These are phyloP conservation scores for Todiramphus chloris DNA, from an alignment of 2,113 vertebrate species.

Conservation along the genomic window DNA sequence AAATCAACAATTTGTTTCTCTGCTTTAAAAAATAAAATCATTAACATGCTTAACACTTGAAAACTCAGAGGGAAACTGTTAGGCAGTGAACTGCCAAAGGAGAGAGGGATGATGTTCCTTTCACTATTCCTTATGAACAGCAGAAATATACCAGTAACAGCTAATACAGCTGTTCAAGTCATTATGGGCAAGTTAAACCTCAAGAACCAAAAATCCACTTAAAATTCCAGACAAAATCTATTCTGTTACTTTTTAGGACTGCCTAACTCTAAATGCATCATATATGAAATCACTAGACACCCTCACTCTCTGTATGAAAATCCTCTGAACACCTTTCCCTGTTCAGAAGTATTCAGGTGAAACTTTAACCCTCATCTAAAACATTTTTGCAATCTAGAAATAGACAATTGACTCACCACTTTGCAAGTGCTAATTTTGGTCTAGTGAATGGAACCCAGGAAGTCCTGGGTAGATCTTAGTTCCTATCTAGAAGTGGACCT, in stretches of 20 bases:
- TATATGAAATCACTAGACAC: background rate
- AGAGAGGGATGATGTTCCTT: background rate
- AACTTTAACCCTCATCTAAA: background rate
- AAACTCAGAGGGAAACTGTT: background rate
- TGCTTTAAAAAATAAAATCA: constrained; percentile 16
- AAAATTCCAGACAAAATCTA: background rate
- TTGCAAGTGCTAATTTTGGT: background rate
- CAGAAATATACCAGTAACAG: background rate
- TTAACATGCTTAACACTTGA: background rate
- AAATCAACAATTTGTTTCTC: constrained; percentile 2
- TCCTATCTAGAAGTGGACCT: background rate
- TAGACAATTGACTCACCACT: background rate
- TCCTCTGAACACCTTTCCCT: background rate
- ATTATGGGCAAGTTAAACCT: background rate
- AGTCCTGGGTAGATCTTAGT: background rate
- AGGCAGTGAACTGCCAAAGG: background rate
- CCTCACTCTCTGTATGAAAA: background rate
- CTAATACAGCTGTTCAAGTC: background rate
- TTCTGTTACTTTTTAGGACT: background rate
- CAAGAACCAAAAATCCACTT: background rate
- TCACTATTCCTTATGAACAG: background rate
- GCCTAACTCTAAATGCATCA: background rate
- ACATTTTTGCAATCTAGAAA: background rate
- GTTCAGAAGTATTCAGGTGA: background rate
- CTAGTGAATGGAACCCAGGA: background rate